These are phyloP conservation scores for Psittacara wagleri DNA, from an alignment of 2,113 vertebrate genomes.

Conservation along the genomic window DNA sequence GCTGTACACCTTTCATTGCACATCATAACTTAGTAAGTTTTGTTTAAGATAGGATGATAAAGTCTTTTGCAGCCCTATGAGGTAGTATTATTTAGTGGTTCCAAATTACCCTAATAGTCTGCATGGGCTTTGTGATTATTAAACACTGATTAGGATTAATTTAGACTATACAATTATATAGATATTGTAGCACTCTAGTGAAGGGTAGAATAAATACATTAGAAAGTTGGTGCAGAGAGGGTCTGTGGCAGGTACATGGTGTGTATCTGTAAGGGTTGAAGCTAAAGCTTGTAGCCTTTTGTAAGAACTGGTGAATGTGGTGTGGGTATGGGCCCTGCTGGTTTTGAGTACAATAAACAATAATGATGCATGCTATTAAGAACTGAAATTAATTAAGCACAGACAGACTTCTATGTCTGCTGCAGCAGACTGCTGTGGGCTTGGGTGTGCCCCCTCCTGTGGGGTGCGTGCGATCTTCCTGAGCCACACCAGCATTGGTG, in stretches of 20 bases:
- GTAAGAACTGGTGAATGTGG: not conserved
- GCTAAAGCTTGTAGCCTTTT: not conserved
- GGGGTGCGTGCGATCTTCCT: not conserved
- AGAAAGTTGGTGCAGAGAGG: not conserved
- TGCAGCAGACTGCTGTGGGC: not conserved
- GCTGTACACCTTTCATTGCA: not conserved
- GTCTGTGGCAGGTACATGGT: not conserved
- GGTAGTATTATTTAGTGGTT: not conserved
- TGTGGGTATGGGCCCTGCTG: not conserved
- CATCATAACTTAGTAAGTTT: not conserved
- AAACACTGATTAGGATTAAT: not conserved
- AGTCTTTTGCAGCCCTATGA: not conserved
- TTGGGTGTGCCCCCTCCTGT: not conserved
- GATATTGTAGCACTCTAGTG: not conserved
- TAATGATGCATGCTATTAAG: not conserved
- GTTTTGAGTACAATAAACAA: not conserved
- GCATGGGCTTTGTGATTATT: not conserved
- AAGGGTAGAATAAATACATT: not conserved
- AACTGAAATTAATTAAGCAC: not conserved
- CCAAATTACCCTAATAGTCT: not conserved
- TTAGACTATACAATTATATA: not conserved
- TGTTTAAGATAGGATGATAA: not conserved
- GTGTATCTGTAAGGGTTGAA: not conserved
- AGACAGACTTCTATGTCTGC: not conserved
- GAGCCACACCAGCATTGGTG: rapidly evolving